Percentiles rank a stretch among this genome's conserved stretches.
Evolutionary conservation across 1,140 invertebrate genomes (phyloP).

Genomic region (Rhagoletis zephyria): DNA sequence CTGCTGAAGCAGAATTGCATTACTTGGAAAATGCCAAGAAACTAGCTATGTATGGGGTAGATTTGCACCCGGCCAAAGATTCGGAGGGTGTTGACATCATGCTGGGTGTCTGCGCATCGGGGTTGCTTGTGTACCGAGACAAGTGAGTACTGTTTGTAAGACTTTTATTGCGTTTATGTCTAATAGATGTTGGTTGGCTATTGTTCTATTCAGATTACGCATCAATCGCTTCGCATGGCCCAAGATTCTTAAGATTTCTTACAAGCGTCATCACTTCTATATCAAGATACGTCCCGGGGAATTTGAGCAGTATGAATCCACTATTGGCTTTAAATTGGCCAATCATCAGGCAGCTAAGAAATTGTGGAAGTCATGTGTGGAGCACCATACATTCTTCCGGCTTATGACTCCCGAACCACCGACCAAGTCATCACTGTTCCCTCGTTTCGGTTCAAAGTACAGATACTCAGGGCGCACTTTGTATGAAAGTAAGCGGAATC

Average conservation of each 20-base stretch:
- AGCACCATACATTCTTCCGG: conserved; percentile 99
- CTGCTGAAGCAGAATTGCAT: conserved; percentile 95
- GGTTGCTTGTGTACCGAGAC: conserved; percentile 94
- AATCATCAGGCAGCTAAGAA: conserved; percentile 97
- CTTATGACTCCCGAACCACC: conserved; percentile 93
- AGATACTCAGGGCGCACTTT: conserved; percentile 96
- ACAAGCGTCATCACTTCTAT: conserved; percentile 98
- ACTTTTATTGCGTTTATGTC: neutral
- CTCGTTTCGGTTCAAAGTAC: conserved; percentile 93
- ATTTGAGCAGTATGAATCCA: conserved; percentile 97
- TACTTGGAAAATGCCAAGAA: conserved; percentile 98
- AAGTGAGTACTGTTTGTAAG: conserved; percentile 75
- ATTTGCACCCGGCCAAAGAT: conserved; percentile 96
- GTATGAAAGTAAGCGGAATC: conserved; percentile 91
- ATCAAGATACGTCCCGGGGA: conserved; percentile 98
- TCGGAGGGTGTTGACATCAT: conserved; percentile 96
- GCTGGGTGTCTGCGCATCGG: conserved; percentile 96
- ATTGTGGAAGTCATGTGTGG: conserved; percentile 98
- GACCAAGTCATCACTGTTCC: conserved; percentile 85
- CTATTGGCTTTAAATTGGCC: conserved; percentile 94
- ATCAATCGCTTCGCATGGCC: conserved; percentile 99
- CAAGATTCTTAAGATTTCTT: conserved; percentile 99
- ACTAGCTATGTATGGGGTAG: conserved; percentile 97
- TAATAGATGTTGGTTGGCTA: neutral
- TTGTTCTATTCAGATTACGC: conserved; percentile 80